Conservation (phyloP, 2,797 vertebrate species). For the Eulemur rubriventer region DNA sequence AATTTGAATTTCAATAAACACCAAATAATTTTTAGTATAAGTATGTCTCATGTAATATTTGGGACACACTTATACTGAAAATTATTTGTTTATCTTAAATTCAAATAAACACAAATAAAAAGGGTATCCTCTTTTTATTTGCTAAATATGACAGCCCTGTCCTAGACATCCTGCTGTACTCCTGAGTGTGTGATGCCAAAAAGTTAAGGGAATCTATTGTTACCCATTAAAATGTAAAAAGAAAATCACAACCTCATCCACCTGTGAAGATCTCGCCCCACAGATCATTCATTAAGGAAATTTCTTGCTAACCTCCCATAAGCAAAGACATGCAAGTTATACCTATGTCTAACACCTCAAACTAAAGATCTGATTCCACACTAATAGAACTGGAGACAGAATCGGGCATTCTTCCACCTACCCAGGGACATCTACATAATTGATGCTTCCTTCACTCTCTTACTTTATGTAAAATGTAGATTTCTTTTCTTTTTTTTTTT, state of each 20-base stretch:
- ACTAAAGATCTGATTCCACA: neutral
- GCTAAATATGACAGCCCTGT: neutral
- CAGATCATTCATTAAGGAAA: neutral
- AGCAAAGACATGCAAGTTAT: neutral
- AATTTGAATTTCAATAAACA: constrained; percentile 32
- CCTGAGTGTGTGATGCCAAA: neutral
- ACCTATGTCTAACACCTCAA: neutral
- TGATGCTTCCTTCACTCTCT: neutral
- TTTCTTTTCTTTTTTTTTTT: neutral
- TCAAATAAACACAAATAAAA: constrained; percentile 7
- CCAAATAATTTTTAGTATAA: neutral
- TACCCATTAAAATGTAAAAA: neutral
- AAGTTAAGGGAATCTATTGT: neutral
- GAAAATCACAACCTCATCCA: neutral
- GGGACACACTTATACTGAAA: constrained; percentile 7
- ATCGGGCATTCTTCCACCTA: neutral
- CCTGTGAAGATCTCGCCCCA: no score
- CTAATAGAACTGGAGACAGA: neutral
- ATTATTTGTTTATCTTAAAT: neutral
- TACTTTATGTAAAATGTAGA: neutral
- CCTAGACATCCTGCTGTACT: neutral
- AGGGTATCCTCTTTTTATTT: neutral
- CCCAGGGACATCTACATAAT: neutral
- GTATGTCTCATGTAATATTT: neutral
- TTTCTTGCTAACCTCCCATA: neutral